These are phyloP conservation scores for Anisognathus igniventris DNA, from an alignment of 2,797 vertebrate species.

Conservation along the genomic window DNA sequence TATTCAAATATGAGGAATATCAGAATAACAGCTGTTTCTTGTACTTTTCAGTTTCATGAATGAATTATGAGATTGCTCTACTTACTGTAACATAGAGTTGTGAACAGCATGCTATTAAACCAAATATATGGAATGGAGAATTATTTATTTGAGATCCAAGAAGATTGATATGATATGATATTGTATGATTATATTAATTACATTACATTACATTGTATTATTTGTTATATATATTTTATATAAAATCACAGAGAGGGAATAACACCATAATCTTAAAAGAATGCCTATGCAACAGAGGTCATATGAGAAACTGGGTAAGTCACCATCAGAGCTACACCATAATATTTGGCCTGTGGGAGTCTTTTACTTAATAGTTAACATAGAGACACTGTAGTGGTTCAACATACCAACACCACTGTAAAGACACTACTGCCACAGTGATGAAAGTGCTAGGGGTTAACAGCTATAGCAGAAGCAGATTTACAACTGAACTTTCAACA, in stretches of 20 bases:
- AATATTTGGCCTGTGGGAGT: neutral
- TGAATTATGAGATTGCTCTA: neutral
- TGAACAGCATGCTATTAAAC: neutral
- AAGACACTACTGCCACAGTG: neutral
- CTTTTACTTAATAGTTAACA: neutral
- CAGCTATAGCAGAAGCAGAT: neutral
- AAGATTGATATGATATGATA: neutral
- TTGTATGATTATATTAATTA: too few species aligned
- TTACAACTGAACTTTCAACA: neutral
- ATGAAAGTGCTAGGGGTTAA: neutral
- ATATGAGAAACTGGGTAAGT: neutral
- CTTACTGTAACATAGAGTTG: neutral
- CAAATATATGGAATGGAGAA: neutral
- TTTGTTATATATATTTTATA: too few species aligned
- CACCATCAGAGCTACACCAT: neutral
- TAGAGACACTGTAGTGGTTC: neutral
- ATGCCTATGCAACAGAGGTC: neutral
- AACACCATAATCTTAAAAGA: neutral
- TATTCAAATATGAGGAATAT: neutral
- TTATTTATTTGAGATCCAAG: neutral
- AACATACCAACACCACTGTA: rapidly evolving
- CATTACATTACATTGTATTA: too few species aligned
- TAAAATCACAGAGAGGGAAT: neutral
- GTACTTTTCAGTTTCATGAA: neutral
- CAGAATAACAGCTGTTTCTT: neutral